phyloP scores from a whole-genome alignment of 2,888 invertebrate genomes.

The Eremobia ochroleuca region DNA sequence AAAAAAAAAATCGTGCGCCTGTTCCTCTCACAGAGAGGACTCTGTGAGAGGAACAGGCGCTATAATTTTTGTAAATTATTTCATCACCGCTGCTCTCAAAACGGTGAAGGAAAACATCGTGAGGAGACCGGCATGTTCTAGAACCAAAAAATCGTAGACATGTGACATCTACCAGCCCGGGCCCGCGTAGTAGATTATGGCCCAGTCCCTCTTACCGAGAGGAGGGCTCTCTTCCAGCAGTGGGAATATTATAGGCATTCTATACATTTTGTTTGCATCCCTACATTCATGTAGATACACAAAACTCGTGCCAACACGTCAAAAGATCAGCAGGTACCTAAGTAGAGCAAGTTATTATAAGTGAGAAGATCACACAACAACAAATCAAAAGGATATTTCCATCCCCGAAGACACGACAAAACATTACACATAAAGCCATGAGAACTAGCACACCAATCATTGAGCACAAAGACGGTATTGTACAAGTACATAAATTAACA shows the following conservation, averaged over 20 bases:
- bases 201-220: neutral
- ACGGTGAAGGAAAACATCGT: neutral
- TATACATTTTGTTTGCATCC: neutral
- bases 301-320: neutral
- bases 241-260: neutral
- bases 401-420: neutral
- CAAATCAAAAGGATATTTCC: neutral
- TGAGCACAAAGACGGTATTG: slow-evolving; percentile 70
- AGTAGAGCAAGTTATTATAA: neutral
- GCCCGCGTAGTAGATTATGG: neutral
- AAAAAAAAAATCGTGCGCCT: no score
- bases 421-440: slow-evolving; percentile 42
- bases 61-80: neutral
- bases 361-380: neutral
- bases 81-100: neutral
- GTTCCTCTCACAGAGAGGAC: no score
- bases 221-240: no score
- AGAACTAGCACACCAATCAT: slow-evolving; percentile 43
- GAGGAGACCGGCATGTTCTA: neutral
- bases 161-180: neutral
- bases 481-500: slow-evolving; percentile 51
- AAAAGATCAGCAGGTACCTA: neutral
- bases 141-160: neutral
- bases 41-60: no score
- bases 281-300: neutral